Base-by-base conservation (phyloP, 1,140 invertebrate species). In the Spodoptera frugiperda region DNA sequence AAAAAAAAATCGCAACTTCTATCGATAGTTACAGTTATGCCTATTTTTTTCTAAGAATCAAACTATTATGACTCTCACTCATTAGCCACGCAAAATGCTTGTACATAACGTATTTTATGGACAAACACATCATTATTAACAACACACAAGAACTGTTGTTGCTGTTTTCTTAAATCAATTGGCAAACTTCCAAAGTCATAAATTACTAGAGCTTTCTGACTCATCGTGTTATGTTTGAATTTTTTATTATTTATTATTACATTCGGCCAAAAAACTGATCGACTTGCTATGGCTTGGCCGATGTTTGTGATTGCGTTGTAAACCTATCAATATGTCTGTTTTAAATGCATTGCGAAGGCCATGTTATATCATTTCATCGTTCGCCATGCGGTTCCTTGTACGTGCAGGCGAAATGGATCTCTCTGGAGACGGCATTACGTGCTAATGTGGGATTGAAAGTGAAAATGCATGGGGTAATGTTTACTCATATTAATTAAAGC, bases 151-250 rank as follows among this genome's bases (percentile, higher is more conserved):
- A 71, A 55, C 54, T 21, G 70, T 72, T 72, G 30, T 39, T 53
- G 33, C 30, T 46, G 57, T 72, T 59, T 21, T 14, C 14, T 12
- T 59, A n/a, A 71, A 59, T 57, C 53, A 46, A 72, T 79, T 85
- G 83, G 84, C 84, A 80, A 21, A 9, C 10, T 11, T 80, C 82
- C 86, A 84, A 81, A 65, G 39, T 79, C 63, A 84, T 85, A 81
- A 84, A 83, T 85, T 76, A 59, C 21, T 5, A 78, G 57, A 46
- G 80, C 70, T 70, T 80, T 81, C 79, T 82, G 78, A 84, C 49
- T 71, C 80, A 82, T 25, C 51, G 46, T 63, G 63, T 73, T 65
- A 46, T 77, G 68, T 77, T 80, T 80, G 68, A 77, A 73, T 59
- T 67, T 67, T 33, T 57, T 25, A 59, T 76, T 59, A 79, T 77